These are phyloP conservation scores for Apomyelois bistriatella DNA, from an alignment of 2,888 invertebrate species.

Conservation along the genomic window DNA sequence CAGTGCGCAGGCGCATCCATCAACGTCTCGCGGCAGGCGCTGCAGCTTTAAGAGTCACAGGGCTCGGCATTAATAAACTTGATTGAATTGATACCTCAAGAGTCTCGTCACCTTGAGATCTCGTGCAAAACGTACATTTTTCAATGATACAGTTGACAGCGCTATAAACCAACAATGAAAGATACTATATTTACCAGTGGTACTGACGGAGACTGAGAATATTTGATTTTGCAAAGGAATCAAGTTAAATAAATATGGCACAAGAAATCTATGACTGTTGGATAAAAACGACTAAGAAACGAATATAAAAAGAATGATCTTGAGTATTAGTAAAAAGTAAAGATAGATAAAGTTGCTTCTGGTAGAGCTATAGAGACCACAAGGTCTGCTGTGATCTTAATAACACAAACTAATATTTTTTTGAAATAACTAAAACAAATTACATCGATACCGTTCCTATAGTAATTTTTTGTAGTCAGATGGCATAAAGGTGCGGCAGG, in stretches of 20 bases:
- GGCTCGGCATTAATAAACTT: constrained; percentile 6
- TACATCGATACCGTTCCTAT: not conserved
- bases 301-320: no score
- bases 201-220: not conserved
- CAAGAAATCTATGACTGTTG: no score
- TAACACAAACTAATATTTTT: no score
- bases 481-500: constrained; percentile 29
- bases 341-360: no score
- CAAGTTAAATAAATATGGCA: not conserved
- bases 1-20: constrained; percentile 4
- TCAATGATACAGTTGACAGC: constrained; percentile 3
- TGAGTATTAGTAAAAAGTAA: no score
- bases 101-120: constrained; percentile 1
- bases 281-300: no score
- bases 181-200: constrained; percentile 6
- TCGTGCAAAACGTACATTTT: not conserved
- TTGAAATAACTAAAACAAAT: not conserved
- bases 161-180: constrained; percentile 2
- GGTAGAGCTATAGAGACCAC: no score
- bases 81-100: not conserved
- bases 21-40: constrained; percentile 4
- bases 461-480: not conserved
- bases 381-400: no score
- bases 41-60: not conserved
- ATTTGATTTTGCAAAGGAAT: not conserved